phyloP scores from a whole-genome alignment of 2,113 vertebrate species.

The Pluvianellus socialis region DNA sequence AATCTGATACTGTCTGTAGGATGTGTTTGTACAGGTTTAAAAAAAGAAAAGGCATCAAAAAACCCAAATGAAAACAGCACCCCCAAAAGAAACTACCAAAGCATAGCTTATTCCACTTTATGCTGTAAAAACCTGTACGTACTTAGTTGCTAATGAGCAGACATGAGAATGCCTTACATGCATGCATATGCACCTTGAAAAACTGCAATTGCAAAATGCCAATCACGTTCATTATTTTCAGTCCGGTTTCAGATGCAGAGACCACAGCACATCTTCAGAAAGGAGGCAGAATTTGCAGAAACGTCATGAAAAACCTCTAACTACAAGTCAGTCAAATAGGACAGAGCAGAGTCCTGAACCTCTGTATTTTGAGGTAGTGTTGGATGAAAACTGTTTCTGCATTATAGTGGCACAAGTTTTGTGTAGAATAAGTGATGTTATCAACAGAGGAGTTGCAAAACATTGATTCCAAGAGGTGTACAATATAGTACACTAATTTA shows the following conservation, averaged over 20 bases:
- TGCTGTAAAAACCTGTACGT: background rate
- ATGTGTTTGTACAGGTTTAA: background rate
- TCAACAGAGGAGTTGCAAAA: background rate
- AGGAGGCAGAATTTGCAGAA: conserved; percentile 78
- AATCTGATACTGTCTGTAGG: background rate
- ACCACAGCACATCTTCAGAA: conserved; percentile 80
- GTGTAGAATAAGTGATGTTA: background rate
- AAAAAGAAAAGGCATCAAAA: background rate
- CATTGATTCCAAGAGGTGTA: background rate
- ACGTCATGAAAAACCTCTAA: conserved; percentile 72
- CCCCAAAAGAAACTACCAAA: background rate
- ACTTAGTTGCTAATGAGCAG: background rate
- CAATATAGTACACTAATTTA: background rate
- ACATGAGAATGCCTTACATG: background rate
- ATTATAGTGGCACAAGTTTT: background rate
- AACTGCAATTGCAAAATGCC: background rate
- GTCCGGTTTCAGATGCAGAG: conserved; percentile 76
- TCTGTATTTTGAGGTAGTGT: conserved; percentile 90
- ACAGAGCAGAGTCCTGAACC: conserved; percentile 82
- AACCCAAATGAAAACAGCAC: background rate
- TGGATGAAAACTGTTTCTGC: background rate
- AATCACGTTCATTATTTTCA: background rate
- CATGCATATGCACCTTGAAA: accelerated
- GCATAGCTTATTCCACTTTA: background rate
- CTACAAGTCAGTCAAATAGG: conserved; percentile 59